phyloP scores from a whole-genome alignment of 2,113 vertebrate species.

The Rousettus leschenaultii region DNA sequence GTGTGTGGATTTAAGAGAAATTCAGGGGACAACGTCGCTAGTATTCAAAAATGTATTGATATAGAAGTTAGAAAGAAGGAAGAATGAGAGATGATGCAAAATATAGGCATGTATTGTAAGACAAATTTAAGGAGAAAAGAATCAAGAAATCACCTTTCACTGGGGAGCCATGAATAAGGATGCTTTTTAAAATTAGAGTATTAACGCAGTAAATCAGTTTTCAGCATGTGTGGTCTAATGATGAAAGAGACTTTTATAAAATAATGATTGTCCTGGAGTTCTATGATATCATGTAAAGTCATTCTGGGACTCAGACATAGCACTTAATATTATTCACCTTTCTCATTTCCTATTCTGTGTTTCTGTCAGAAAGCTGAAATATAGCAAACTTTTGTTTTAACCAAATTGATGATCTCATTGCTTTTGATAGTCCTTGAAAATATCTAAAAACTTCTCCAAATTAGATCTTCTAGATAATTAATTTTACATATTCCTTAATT shows the following conservation, averaged over 20 bases:
- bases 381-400: not conserved
- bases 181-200: not conserved
- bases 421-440: constrained; percentile 6
- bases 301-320: not conserved
- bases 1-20: not conserved
- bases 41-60: not conserved
- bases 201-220: not conserved
- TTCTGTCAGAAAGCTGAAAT: not conserved
- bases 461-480: not conserved
- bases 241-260: not conserved
- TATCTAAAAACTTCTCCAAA: constrained; percentile 8
- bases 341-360: not conserved
- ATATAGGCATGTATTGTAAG: not conserved
- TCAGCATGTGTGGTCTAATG: not conserved
- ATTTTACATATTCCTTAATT: not conserved
- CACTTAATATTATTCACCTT: not conserved
- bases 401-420: not conserved
- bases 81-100: not conserved
- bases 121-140: not conserved
- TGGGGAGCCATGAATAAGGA: not conserved
- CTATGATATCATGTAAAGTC: not conserved
- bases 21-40: not conserved
- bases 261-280: not conserved
- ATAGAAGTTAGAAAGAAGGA: not conserved
- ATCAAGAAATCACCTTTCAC: not conserved